Evolutionary conservation across 2,888 invertebrate genomes (phyloP).

Genomic region (Leistus spinibarbis): DNA sequence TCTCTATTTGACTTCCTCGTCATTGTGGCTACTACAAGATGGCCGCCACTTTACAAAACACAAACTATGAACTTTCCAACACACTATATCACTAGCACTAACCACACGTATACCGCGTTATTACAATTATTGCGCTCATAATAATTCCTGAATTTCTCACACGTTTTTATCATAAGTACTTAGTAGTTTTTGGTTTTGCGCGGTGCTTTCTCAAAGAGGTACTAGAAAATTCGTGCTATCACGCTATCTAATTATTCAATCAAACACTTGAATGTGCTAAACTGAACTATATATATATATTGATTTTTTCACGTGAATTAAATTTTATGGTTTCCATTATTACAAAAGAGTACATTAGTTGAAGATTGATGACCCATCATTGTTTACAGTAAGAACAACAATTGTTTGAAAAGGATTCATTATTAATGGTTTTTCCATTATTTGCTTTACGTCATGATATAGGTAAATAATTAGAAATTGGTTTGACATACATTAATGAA

Average conservation of each 20-base stretch:
- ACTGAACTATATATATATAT: not conserved
- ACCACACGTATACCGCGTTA: not conserved
- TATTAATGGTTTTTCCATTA: too few species aligned
- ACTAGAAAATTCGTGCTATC: not conserved
- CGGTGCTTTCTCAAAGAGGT: too few species aligned
- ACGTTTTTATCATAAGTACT: not conserved
- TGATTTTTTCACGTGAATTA: not conserved
- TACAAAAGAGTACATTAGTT: too few species aligned
- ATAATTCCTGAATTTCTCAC: not conserved
- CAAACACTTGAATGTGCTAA: not conserved
- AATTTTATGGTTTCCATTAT: too few species aligned
- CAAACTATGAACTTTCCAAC: not conserved
- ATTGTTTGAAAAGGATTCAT: too few species aligned
- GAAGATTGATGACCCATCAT: too few species aligned
- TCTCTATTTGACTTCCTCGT: not conserved
- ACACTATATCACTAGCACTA: not conserved
- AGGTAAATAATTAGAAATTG: too few species aligned
- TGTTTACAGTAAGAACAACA: too few species aligned
- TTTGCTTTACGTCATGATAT: too few species aligned
- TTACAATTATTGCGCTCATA: not conserved
- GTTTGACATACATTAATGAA: too few species aligned
- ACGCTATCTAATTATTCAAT: not conserved
- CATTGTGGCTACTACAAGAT: not conserved
- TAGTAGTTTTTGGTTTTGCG: not conserved
- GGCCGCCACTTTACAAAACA: not conserved